These are phyloP conservation scores for Leptonema lineaticorne DNA, from an alignment of 1,140 invertebrate genomes.

Conservation along the genomic window DNA sequence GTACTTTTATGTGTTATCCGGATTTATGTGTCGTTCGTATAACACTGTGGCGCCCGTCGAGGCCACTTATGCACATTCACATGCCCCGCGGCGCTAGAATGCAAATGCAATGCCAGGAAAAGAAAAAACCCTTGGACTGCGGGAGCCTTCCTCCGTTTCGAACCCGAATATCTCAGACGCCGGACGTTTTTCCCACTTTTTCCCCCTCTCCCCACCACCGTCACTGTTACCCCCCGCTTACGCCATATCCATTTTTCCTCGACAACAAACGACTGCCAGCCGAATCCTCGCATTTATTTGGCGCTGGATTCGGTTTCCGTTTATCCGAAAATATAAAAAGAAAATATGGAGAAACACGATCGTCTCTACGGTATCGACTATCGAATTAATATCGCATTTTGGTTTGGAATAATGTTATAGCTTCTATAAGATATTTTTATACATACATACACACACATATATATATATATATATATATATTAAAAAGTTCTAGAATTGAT, in stretches of 20 bases:
- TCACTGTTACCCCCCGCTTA: too few species aligned
- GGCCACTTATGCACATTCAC: slow-evolving; percentile 4
- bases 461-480: too few species aligned
- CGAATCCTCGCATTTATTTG: background rate
- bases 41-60: background rate
- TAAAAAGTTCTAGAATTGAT: too few species aligned
- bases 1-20: background rate
- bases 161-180: slow-evolving; percentile 8
- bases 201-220: background rate
- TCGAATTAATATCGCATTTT: too few species aligned
- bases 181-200: background rate
- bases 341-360: too few species aligned
- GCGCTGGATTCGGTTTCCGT: too few species aligned
- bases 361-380: too few species aligned
- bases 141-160: background rate
- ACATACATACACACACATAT: too few species aligned
- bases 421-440: too few species aligned
- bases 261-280: background rate
- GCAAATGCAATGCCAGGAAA: slow-evolving; percentile 12
- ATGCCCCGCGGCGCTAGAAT: background rate
- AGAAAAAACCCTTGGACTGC: background rate
- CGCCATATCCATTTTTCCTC: too few species aligned
- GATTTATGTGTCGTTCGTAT: background rate
- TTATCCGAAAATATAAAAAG: too few species aligned
- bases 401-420: too few species aligned